Conservation (phyloP, 2,888 invertebrate species). For the Pammene fasciana region DNA sequence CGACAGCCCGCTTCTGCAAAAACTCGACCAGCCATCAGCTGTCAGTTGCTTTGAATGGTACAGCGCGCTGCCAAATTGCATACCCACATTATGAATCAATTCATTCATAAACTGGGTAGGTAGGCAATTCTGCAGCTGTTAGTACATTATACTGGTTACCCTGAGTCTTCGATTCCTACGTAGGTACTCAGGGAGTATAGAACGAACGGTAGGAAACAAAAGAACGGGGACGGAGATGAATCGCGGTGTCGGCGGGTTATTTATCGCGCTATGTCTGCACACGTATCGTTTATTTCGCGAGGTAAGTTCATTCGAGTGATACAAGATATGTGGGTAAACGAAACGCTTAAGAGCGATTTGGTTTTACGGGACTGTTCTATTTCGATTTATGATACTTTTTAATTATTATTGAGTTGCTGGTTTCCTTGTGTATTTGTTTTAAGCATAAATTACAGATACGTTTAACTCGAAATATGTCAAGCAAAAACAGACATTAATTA, state of each 20-base stretch:
- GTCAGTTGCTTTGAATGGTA: too few relatives aligned
- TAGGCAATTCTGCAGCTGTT: too few relatives aligned
- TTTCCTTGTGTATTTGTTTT: too few relatives aligned
- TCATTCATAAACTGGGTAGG: not conserved
- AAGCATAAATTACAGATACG: too few relatives aligned
- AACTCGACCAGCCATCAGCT: too few relatives aligned
- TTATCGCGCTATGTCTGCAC: constrained; percentile 25
- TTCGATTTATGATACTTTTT: too few relatives aligned
- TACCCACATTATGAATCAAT: not conserved
- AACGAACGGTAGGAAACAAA: constrained; percentile 24
- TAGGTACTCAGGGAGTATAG: not conserved
- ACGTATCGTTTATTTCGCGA: constrained; percentile 1
- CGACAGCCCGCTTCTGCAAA: too few relatives aligned
- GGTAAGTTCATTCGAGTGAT: constrained; percentile 3
- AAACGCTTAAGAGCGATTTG: not conserved
- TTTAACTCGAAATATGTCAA: too few relatives aligned
- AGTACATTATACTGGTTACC: not conserved
- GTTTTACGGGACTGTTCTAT: not conserved
- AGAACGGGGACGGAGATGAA: constrained; percentile 37
- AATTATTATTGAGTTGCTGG: too few relatives aligned
- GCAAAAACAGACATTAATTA: too few relatives aligned
- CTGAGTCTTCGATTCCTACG: not conserved
- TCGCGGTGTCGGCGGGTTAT: constrained; percentile 34
- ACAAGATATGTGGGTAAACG: not conserved
- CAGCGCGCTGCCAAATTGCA: too few relatives aligned